These are phyloP conservation scores for Dusona sp. DNA, from an alignment of 2,888 invertebrate species.

Conservation along the genomic window DNA sequence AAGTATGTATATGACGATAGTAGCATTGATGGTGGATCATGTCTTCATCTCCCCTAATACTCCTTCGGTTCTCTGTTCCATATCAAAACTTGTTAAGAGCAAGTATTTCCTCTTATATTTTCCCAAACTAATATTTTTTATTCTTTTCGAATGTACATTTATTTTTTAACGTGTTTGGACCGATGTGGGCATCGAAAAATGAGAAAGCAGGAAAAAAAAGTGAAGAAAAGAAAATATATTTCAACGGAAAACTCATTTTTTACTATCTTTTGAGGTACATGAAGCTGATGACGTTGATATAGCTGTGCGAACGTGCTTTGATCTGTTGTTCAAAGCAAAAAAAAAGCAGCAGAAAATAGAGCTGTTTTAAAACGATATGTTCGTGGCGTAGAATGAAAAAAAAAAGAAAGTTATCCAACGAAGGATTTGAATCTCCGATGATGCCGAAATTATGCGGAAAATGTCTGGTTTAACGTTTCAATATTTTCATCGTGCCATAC, in stretches of 20 bases:
- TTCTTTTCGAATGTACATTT: background rate
- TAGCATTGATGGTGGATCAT: conserved; percentile 17
- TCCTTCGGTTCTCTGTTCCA: conserved; percentile 15
- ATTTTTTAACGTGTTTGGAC: background rate
- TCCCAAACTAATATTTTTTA: background rate
- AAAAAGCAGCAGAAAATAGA: background rate
- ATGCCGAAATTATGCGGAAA: background rate
- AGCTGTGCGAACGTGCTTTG: background rate
- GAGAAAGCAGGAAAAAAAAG: background rate
- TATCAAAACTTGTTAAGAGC: conserved; percentile 6
- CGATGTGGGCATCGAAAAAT: background rate
- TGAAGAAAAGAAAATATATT: background rate
- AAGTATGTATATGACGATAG: background rate
- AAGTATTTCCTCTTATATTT: background rate
- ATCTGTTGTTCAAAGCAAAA: conserved; percentile 13
- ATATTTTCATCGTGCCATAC: background rate
- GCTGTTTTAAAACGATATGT: background rate
- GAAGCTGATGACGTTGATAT: conserved; percentile 6
- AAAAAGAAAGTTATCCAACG: background rate
- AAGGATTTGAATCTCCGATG: background rate
- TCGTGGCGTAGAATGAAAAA: background rate
- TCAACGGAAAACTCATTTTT: conserved; percentile 16
- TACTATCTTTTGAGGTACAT: background rate
- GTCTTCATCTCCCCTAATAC: conserved; percentile 54
- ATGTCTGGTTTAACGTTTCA: too few relatives aligned